Evolutionary conservation across 2,113 vertebrate genomes (phyloP).

Genomic region (Melanerpes aurifrons): DNA sequence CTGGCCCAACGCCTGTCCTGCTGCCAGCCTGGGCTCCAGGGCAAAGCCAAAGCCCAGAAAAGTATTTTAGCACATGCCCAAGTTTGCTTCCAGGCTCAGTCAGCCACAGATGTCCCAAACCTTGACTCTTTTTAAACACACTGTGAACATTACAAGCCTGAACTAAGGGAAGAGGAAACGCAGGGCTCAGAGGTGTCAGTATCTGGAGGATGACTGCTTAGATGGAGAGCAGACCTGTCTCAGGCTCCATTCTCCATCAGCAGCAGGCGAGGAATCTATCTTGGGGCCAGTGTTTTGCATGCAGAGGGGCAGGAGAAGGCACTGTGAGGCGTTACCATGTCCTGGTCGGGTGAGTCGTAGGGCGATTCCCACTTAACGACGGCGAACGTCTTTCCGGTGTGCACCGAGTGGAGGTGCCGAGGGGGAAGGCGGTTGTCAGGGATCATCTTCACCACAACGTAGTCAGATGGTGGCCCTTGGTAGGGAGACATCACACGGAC

Average conservation of each 20-base stretch:
- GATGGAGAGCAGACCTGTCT: background rate
- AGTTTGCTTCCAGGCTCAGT: background rate
- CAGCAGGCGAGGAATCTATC: background rate
- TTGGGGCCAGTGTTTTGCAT: rapidly evolving
- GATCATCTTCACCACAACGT: constrained; percentile 92
- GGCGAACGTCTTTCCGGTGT: constrained; percentile 81
- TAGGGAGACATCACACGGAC: constrained; percentile 89
- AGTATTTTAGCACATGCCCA: background rate
- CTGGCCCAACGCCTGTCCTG: background rate
- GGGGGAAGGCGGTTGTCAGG: constrained; percentile 94
- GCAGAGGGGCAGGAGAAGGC: background rate
- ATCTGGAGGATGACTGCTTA: rapidly evolving
- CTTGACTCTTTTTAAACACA: background rate
- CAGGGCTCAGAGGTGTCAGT: rapidly evolving
- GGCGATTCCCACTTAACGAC: constrained; percentile 95
- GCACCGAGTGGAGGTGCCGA: constrained; percentile 89
- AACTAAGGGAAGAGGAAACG: background rate
- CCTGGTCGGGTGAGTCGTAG: constrained; percentile 85
- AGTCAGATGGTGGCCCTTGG: constrained; percentile 90
- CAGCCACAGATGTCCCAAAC: background rate
- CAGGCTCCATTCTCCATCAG: background rate
- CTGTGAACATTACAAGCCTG: background rate
- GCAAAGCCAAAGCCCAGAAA: background rate
- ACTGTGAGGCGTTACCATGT: constrained; percentile 79
- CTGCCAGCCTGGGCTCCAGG: background rate